Percentiles rank a stretch among this genome's conserved stretches.
Conservation (phyloP, 2,797 vertebrate genomes). For the Microctenopoma stevenorrisi region DNA sequence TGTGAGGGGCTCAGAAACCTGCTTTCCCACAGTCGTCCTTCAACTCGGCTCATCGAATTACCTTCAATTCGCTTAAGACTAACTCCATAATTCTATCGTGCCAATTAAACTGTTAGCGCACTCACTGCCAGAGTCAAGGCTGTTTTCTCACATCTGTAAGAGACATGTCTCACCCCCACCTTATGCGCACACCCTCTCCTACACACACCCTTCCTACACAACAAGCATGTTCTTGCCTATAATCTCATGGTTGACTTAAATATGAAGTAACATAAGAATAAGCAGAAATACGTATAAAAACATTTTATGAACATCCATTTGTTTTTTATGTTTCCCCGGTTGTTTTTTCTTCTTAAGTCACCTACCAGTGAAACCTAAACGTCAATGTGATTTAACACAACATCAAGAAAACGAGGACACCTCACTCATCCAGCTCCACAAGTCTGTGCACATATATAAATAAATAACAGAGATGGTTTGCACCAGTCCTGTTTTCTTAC, state of each 20-base stretch:
- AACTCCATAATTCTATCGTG: conserved; percentile 60
- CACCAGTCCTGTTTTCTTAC: neutral
- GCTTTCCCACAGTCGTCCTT: conserved; percentile 57
- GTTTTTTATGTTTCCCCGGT: neutral
- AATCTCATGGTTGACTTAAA: conserved; percentile 3
- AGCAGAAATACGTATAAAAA: neutral
- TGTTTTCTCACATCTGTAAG: conserved; percentile 72
- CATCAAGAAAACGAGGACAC: conserved; percentile 52
- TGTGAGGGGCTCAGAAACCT: conserved; percentile 12
- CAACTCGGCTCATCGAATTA: conserved; percentile 55
- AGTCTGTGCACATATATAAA: conserved; percentile 12
- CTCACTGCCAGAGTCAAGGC: conserved; percentile 13
- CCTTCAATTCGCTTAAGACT: conserved; percentile 44
- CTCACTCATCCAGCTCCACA: conserved; percentile 31
- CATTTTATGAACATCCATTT: neutral
- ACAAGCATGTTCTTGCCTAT: conserved; percentile 36
- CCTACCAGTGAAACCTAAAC: conserved; percentile 1
- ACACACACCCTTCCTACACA: conserved; percentile 14
- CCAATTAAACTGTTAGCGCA: conserved; percentile 61
- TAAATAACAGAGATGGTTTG: neutral
- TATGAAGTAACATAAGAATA: neutral
- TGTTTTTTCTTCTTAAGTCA: neutral
- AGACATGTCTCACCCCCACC: conserved; percentile 75
- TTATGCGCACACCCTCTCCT: conserved; percentile 25
- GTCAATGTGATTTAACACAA: conserved; percentile 7